Base-by-base conservation (phyloP, 2,888 invertebrate species). In the Pyrrhia umbra region DNA sequence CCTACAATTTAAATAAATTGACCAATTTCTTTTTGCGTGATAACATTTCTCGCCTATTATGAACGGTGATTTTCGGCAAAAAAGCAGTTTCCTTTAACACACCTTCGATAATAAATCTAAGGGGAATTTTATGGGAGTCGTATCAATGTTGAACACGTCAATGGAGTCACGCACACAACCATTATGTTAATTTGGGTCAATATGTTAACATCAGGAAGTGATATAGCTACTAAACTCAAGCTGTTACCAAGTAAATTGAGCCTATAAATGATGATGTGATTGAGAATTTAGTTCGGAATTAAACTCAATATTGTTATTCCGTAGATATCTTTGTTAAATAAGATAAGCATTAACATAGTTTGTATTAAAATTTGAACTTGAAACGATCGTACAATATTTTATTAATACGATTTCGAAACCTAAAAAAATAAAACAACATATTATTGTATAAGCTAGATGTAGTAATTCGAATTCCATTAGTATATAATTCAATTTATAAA, bases 1-100 rank as follows among this genome's bases (percentile, higher is more conserved):
- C 68, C 69, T 66, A 73, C 78, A 62, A 74, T 79, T 68, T 79
- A 72, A 79, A 81, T 63, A 85, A 80, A 84, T 80, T 67, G 79
- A 46, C 55, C 71, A 75, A 82, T 85, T 80, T 83, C 73, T 80
- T 68, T 56, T 54, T 54, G 34, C 52, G 34, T 27, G 37, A 65
- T 43, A 80, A 60, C 52, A 56, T 72, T 81, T 75, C 71, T 21
- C 50, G 61, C 64, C 65, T 54, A 45, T 45, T 25, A 65, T 40
- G 55, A 61, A 56, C 55, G 51, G 46, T 71, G 73, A 65, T 72
- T 67, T 55, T 50, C 40, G 21, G 52, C 46, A 46, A 59, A 59
- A n/a, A 23, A 59, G 30, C 43, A 30, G 25, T 62, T 80, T 59
- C 49, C 58, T 66, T 20, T 34, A 37, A 23, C 74, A 34, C 79